A percentile compares a stretch with the other conserved stretches of the same genome.
These are phyloP conservation scores for Lasioglossum figueresi DNA, from an alignment of 2,888 invertebrate genomes.

Conservation along the genomic window DNA sequence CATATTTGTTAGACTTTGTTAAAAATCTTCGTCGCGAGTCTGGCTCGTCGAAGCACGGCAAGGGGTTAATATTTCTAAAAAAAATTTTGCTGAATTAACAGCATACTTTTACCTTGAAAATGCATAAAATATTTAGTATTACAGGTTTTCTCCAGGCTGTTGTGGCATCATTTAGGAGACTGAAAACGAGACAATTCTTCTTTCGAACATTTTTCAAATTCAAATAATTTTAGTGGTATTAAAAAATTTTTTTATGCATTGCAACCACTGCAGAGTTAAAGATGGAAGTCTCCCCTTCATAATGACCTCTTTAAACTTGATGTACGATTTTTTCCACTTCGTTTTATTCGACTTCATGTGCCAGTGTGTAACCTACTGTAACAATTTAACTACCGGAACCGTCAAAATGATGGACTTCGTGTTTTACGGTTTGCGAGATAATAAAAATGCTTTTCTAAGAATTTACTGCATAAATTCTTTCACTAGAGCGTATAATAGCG, in stretches of 20 bases:
- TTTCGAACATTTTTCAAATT: not conserved
- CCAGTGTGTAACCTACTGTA: not conserved
- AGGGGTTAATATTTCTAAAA: too few species aligned
- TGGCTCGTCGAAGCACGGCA: too few species aligned
- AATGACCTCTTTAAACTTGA: not conserved
- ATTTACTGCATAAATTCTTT: not conserved
- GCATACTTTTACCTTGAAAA: too few species aligned
- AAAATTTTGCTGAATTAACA: too few species aligned
- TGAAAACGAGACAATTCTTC: too few species aligned
- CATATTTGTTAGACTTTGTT: too few species aligned
- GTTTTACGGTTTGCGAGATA: not conserved
- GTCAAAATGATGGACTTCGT: not conserved
- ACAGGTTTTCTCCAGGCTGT: too few species aligned
- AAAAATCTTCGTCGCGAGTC: too few species aligned
- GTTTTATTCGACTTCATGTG: not conserved
- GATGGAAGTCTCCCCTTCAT: not conserved
- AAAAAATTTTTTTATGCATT: not conserved
- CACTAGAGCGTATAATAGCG: not conserved
- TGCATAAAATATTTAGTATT: too few species aligned
- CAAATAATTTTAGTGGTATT: not conserved
- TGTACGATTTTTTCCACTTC: not conserved
- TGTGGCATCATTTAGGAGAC: too few species aligned
- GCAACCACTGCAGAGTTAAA: not conserved
- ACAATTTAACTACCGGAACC: conserved; percentile 1
- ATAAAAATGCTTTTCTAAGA: not conserved